These are phyloP conservation scores for Escarpia spicata DNA, from an alignment of 2,888 invertebrate genomes.

Conservation along the genomic window DNA sequence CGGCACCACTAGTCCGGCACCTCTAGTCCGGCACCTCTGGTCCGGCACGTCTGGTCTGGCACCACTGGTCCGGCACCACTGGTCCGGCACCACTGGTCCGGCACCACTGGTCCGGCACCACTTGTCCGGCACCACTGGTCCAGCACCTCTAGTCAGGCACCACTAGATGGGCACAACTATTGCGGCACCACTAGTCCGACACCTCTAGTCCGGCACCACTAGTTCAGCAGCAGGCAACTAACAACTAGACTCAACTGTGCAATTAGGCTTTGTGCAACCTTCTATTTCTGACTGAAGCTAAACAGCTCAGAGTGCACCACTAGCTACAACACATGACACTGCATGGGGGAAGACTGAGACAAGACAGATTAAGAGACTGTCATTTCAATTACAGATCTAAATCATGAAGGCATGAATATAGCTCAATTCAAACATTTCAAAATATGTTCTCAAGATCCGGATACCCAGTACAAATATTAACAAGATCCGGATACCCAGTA, in stretches of 20 bases:
- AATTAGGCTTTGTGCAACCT: background rate
- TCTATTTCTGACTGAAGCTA: background rate
- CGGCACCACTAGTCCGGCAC: background rate
- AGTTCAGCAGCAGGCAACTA: background rate
- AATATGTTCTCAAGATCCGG: too few species aligned
- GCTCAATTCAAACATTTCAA: background rate
- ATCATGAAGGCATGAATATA: background rate
- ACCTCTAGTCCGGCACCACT: background rate
- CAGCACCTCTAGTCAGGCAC: background rate
- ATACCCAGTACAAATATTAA: too few species aligned
- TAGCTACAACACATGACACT: background rate
- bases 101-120: background rate
- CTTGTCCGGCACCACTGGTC: background rate
- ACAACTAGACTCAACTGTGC: background rate
- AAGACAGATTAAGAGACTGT: background rate
- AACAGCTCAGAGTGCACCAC: background rate
- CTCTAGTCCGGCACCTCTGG: background rate
- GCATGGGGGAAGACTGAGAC: background rate
- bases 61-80: background rate
- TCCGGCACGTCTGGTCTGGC: too few species aligned
- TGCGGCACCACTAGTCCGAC: background rate
- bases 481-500: too few species aligned
- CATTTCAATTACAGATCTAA: background rate
- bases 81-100: background rate
- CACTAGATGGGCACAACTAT: too few species aligned